Base-by-base conservation (phyloP, 2,888 invertebrate genomes). In the Diplolepis rosae region DNA sequence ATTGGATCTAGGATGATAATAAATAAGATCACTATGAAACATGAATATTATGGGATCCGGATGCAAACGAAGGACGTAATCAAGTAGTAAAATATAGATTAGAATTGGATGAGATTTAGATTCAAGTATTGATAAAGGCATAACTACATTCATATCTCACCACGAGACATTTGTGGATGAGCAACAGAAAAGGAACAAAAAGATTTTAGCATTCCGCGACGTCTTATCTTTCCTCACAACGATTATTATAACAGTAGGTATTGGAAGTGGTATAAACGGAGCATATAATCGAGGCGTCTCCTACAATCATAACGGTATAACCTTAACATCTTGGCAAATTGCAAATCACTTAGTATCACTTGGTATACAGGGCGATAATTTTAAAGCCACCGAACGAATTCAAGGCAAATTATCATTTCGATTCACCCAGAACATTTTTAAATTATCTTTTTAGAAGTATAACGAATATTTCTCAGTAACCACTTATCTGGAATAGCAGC, bases 231-330 rank as follows among this genome's bases (percentile, higher is more conserved):
- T 81, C 81, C 80, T 81, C 82, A 80, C 79, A 78, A 78, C 80
- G 84, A 85, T 84, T 85, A 85, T 85, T 85, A 84, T 84, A 86
- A 83, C 83, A 84, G 83, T 82, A 81, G 84, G 80, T 81, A 78
- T 69, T 50, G 70, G 75, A 79, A 73, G 78, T 75, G 75, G 75
- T 71, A 75, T 72, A 76, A 75, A 71, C 72, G 66, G 70, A 72
- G 72, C n/a, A n/a, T 73, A 66, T 69, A 65, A 67, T 68, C 79
- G 79, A 74, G 75, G 79, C 78, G 82, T 80, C 82, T 79, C 78
- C 77, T 74, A 82, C 84, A 83, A 87, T 85, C 84, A 82, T 87
- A 87, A 87, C 87, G 87, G 87, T 86, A 86, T 82, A 70, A 75
- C 82, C 83, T 85, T 84, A 83, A 85, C 84, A 84, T 82, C 82